Evolutionary conservation across 2,888 invertebrate genomes (phyloP).

Genomic region (Myopa testacea): DNA sequence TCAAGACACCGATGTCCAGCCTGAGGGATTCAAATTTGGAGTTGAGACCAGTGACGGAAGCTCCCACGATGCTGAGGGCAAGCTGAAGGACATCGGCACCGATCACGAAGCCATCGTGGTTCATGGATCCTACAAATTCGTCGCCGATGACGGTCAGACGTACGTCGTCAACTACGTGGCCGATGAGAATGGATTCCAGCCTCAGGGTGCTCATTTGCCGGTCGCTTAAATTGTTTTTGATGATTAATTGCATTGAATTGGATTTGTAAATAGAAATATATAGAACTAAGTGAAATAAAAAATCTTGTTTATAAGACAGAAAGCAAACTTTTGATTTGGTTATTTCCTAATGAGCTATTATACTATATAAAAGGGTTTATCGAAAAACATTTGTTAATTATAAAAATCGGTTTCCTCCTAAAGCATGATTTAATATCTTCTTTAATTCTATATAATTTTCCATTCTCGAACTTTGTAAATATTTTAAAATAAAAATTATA

Average conservation of each 20-base stretch:
- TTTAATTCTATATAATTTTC: no score
- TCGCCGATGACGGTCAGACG: constrained; percentile 71
- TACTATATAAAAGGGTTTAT: not conserved
- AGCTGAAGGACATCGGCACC: constrained; percentile 69
- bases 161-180: constrained; percentile 70
- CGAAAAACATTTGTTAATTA: not conserved
- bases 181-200: constrained; percentile 67
- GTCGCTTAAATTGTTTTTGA: constrained; percentile 48
- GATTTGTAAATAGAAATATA: not conserved
- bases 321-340: not conserved
- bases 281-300: not conserved
- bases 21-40: constrained; percentile 42
- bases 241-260: not conserved
- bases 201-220: constrained; percentile 66
- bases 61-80: constrained; percentile 69
- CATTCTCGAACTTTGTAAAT: no score
- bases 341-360: not conserved
- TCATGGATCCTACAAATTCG: constrained; percentile 69
- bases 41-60: constrained; percentile 70
- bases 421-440: no score
- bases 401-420: not conserved
- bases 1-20: constrained; percentile 41
- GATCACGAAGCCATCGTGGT: constrained; percentile 70
- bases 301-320: not conserved
- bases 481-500: no score